Base-by-base conservation (phyloP, 2,888 invertebrate genomes). In the Amphiduros pacificus region DNA sequence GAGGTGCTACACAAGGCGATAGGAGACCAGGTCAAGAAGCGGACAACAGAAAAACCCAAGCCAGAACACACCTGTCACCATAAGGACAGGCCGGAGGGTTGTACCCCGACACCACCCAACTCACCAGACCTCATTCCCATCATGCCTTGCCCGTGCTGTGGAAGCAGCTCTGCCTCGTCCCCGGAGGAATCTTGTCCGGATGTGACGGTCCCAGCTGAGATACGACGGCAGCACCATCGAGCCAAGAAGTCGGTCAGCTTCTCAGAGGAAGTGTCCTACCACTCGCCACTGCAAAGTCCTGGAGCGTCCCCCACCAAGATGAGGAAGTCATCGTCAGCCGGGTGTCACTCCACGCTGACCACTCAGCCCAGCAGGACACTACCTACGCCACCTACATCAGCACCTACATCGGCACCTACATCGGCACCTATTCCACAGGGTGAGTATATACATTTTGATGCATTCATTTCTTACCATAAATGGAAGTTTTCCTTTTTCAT, bases 221-320 rank as follows among this genome's bases (percentile, higher is more conserved):
- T n/a, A n/a, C 44, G 22, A 22, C n/a, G 20, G n/a, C 44, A n/a
- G n/a, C 44, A 44, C 6, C 44, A 44, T 17, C 56, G 62, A 36
- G 62, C 65, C 36, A 71, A 71, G 64, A 81, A 80, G 67, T 74
- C 77, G 55, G 80, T 80, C 48, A 79, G 78, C 62, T 81, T 81
- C 70, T 78, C 79, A 1, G 77, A 79, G 29, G 77, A 80, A 65
- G 77, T 81, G 29, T 78, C 76, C 22, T 80, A 80, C 69, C 79
- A 79, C 62, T 78, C 79, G 2, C 68, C 67, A 26, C 49, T 53
- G 56, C 55, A 32, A 40, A 67, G 62, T 54, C 67, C 67, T 2
- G 62, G 57, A 28, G 40, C 27, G 17, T 63, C 63, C 1, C 65
- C 64, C 41, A 61, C 57, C 61, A 64, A 58, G 41, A n/a, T n/a